A percentile compares a stretch with the other conserved stretches of the same genome.
Conservation (phyloP, 2,888 invertebrate species). For the Xanthorhoe designata region DNA sequence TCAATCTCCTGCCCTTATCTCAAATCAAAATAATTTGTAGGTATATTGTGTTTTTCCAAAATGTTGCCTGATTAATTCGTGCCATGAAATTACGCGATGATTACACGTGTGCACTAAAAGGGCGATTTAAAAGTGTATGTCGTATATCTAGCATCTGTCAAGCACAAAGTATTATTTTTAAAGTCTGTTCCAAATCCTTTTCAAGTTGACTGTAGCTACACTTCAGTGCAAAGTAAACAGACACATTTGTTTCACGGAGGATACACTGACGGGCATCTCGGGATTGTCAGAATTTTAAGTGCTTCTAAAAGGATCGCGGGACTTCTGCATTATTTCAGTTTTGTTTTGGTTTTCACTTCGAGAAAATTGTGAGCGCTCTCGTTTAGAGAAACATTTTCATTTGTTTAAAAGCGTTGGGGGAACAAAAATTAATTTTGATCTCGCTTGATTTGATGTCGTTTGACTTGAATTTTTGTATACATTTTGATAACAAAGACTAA, state of each 20-base stretch:
- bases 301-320: constrained; percentile 51
- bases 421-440: constrained; percentile 31
- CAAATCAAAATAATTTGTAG: no score
- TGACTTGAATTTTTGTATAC: constrained; percentile 14
- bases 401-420: constrained; percentile 34
- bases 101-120: no score
- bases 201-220: constrained; percentile 5
- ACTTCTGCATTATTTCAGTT: constrained; percentile 45
- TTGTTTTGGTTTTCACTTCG: constrained; percentile 44
- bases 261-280: constrained; percentile 43
- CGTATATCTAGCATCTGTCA: no score
- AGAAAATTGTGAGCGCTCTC: constrained; percentile 39
- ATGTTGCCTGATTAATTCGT: no score
- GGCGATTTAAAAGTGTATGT: no score
- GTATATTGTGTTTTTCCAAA: no score
- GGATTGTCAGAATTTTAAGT: constrained; percentile 64
- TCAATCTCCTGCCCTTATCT: no score
- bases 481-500: neutral
- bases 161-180: neutral
- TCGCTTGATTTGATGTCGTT: constrained; percentile 20
- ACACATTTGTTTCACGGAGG: constrained; percentile 46
- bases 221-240: constrained; percentile 46
- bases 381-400: constrained; percentile 42
- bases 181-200: neutral
- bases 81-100: no score